Percentiles rank a stretch among this genome's conserved stretches.
Evolutionary conservation across 2,113 vertebrate species (phyloP).

Genomic region (Poeciliopsis prolifica): DNA sequence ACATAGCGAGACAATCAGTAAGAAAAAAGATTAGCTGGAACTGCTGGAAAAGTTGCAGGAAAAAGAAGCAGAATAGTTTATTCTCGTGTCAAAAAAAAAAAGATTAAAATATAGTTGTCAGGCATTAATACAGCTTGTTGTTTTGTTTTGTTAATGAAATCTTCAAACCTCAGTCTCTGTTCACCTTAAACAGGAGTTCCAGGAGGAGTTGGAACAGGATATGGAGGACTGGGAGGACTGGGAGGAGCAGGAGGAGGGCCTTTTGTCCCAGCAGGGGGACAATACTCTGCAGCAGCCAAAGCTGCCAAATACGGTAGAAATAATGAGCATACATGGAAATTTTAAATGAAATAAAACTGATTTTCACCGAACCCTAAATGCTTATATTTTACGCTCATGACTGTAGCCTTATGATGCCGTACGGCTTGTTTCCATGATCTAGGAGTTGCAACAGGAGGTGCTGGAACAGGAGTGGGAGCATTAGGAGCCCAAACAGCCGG

Average conservation of each 20-base stretch:
- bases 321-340: neutral
- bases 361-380: neutral
- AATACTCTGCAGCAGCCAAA: constrained; percentile 52
- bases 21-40: neutral
- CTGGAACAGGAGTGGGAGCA: neutral
- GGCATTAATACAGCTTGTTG: neutral
- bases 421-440: neutral
- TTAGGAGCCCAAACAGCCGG: neutral
- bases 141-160: neutral
- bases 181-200: neutral
- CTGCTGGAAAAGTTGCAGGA: neutral
- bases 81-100: neutral
- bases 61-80: neutral
- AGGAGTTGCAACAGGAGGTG: neutral
- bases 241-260: neutral
- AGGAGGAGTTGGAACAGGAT: constrained; percentile 32
- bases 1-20: neutral
- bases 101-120: neutral
- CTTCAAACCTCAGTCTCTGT: neutral
- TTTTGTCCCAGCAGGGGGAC: constrained; percentile 27
- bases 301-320: constrained; percentile 49
- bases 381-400: neutral
- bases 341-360: neutral
- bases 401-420: neutral
- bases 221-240: constrained; percentile 19